Percentiles rank a stretch among this genome's conserved stretches.
phyloP scores from a whole-genome alignment of 2,888 invertebrate genomes.

The Gastrophysa polygoni region DNA sequence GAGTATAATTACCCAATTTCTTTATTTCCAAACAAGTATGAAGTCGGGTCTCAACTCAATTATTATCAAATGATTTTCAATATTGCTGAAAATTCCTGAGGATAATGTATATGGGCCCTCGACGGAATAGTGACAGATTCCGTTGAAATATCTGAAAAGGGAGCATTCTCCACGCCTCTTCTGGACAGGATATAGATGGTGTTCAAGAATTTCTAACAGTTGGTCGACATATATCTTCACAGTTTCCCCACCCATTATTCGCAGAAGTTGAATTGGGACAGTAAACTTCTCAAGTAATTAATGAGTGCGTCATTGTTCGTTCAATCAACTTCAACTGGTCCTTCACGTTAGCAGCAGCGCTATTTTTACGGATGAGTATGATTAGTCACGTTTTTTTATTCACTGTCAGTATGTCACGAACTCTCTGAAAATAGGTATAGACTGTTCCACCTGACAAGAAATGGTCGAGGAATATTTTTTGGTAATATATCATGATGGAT shows the following conservation, averaged over 20 bases:
- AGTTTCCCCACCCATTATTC: slow-evolving; percentile 10
- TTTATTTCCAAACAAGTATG: no score
- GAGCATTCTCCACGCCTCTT: slow-evolving; percentile 8
- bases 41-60: no score
- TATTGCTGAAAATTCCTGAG: no score
- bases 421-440: no score
- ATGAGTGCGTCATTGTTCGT: background rate
- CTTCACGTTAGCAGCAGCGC: background rate
- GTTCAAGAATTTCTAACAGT: slow-evolving; percentile 7
- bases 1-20: no score
- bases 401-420: no score
- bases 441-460: no score
- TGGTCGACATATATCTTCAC: slow-evolving; percentile 11
- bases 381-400: no score
- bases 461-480: no score
- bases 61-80: no score
- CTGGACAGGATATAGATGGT: slow-evolving; percentile 1
- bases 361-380: background rate
- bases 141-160: slow-evolving; percentile 10
- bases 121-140: background rate
- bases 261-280: background rate
- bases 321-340: background rate
- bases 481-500: no score
- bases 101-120: background rate
- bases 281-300: background rate